Base-by-base conservation (phyloP, 2,888 invertebrate species). In the Lapara coniferarum region DNA sequence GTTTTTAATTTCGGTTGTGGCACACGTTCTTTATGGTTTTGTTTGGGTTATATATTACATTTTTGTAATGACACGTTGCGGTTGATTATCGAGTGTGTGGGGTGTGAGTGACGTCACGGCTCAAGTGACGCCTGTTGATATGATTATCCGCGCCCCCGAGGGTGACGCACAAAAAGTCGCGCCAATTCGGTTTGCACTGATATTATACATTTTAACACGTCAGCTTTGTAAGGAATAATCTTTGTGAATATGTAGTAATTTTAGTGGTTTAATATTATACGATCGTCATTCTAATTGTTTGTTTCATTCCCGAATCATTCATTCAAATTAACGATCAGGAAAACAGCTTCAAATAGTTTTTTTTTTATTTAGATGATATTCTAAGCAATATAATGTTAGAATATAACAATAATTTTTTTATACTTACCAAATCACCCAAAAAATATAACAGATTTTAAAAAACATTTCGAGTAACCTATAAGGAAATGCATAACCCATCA, bases 41-140 rank as follows among this genome's bases (percentile, higher is more conserved):
- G 53, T 66, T 56, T 67, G 14, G 56, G 46, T 56, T 37, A 46
- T 67, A 56, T 56, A 56, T 56, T 77, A 75, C 78, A 74, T 78
- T 49, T 10, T 44, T 2, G 8, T 63, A 63, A 63, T 63, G 63
- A 49, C 19, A 63, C 19, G 19, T 13, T 63, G 49, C 19, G 82
- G 85, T 85, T 89, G 89, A 90, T 90, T 88, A 85, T 84, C 87
- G 88, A 88, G 81, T 74, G 79, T 75, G 80, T 75, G 84, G 89
- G 88, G 90, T 88, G 89, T 85, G 85, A 84, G 79, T 76, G 37
- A 72, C 82, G 83, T 82, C 83, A 79, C 75, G 74, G 71, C 81
- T 84, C 83, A 79, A 87, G 85, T 88, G 91, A 90, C 88, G 91
- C 85, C 85, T 85, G 86, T 82, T 85, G 91, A 92, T 91, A 88